phyloP scores from a whole-genome alignment of 2,797 vertebrate species.

The Ibycter americanus region DNA sequence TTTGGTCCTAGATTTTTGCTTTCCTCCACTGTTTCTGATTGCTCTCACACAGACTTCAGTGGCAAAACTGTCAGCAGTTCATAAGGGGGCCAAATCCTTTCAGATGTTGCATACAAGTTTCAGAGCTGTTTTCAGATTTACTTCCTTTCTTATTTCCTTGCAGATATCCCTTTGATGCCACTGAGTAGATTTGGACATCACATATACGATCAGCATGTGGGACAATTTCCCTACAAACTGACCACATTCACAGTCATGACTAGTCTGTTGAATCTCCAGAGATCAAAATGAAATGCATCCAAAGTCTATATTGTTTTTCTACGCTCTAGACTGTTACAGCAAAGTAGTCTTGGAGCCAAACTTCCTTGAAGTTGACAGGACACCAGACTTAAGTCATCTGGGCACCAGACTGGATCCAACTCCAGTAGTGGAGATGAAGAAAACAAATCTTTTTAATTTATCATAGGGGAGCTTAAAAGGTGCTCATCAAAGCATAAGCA shows the following conservation, averaged over 20 bases:
- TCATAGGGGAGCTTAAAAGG: constrained; percentile 29
- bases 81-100: constrained; percentile 67
- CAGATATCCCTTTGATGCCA: constrained; percentile 72
- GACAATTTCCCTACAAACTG: constrained; percentile 35
- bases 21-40: constrained; percentile 30
- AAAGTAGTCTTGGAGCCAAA: constrained; percentile 27
- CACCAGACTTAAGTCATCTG: constrained; percentile 55
- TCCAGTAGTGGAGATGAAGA: constrained; percentile 8
- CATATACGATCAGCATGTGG: constrained; percentile 36
- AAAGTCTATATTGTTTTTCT: constrained; percentile 11
- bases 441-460: constrained; percentile 7
- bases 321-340: background rate
- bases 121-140: constrained; percentile 72
- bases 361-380: constrained; percentile 41
- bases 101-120: constrained; percentile 63
- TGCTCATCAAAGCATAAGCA: constrained; percentile 5
- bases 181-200: constrained; percentile 26
- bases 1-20: constrained; percentile 17
- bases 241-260: constrained; percentile 26
- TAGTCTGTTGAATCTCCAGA: constrained; percentile 37
- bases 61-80: constrained; percentile 66
- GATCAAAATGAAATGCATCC: constrained; percentile 43
- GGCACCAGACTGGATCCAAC: constrained; percentile 43
- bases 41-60: constrained; percentile 55
- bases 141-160: constrained; percentile 71